Conservation (phyloP, 2,797 vertebrate genomes). For the Strix occidentalis region DNA sequence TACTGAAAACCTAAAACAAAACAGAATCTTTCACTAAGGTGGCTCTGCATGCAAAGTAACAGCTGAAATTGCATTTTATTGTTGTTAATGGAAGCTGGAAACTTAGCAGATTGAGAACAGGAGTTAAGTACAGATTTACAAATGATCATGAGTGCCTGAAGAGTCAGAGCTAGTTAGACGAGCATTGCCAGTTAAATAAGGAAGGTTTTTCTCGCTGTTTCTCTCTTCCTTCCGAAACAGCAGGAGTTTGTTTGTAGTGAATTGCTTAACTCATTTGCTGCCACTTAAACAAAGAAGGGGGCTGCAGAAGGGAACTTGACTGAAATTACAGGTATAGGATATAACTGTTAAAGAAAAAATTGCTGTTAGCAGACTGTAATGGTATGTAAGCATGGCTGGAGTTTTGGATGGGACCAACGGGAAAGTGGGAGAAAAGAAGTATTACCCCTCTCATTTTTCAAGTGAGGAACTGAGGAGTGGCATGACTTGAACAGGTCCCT, state of each 20-base stretch:
- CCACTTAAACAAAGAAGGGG: slow-evolving; percentile 40
- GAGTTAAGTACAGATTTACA: slow-evolving; percentile 40
- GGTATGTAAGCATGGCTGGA: neutral
- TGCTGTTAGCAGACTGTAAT: neutral
- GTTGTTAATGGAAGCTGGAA: slow-evolving; percentile 28
- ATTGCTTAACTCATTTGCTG: slow-evolving; percentile 45
- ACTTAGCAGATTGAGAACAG: slow-evolving; percentile 29
- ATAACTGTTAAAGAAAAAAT: neutral
- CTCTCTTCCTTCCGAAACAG: slow-evolving; percentile 24
- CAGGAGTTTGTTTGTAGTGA: slow-evolving; percentile 24
- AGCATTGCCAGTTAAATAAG: slow-evolving; percentile 15
- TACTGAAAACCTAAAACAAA: slow-evolving; percentile 40
- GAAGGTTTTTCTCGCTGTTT: neutral
- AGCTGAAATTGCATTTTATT: slow-evolving; percentile 46
- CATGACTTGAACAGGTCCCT: neutral
- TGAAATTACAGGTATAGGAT: slow-evolving; percentile 22
- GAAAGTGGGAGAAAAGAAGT: neutral
- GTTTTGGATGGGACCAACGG: neutral
- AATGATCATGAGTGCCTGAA: neutral
- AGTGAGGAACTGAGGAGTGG: neutral
- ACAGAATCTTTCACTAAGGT: neutral
- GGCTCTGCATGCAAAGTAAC: slow-evolving; percentile 17
- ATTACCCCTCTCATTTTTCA: neutral
- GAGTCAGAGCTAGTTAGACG: neutral
- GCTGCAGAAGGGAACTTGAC: neutral